Percentiles rank a stretch among this genome's conserved stretches.
These are phyloP conservation scores for Pachliopta kotzebuea DNA, from an alignment of 2,888 invertebrate genomes.

Conservation along the genomic window DNA sequence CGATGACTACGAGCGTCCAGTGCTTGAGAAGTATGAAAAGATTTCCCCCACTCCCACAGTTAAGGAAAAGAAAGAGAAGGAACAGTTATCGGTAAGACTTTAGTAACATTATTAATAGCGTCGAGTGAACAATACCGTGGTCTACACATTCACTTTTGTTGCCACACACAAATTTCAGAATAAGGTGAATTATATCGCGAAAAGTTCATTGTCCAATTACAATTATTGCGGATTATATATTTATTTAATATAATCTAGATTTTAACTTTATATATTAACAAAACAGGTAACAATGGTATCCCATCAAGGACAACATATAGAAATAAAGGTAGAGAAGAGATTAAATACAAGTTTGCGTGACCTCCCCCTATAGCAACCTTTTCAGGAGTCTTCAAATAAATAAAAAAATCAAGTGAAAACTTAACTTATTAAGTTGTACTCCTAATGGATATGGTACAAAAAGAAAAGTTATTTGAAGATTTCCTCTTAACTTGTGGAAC, in stretches of 20 bases:
- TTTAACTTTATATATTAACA: conserved; percentile 9
- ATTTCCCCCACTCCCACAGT: conserved; percentile 70
- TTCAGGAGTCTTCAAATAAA: conserved; percentile 12
- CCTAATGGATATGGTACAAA: no score
- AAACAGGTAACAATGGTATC: conserved; percentile 63
- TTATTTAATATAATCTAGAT: conserved; percentile 6
- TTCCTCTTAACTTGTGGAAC: not conserved
- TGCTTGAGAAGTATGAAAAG: conserved; percentile 86
- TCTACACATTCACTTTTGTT: no score
- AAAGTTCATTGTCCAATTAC: no score
- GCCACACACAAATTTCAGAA: no score
- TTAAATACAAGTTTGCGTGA: conserved; percentile 24
- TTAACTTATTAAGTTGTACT: not conserved
- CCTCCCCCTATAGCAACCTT: not conserved
- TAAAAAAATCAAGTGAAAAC: not conserved
- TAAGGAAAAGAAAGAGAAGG: conserved; percentile 71
- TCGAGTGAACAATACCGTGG: not conserved
- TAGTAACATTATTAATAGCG: not conserved
- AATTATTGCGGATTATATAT: not conserved
- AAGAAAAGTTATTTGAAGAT: not conserved
- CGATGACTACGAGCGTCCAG: conserved; percentile 88
- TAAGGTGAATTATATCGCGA: no score
- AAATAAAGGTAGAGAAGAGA: conserved; percentile 62
- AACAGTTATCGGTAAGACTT: conserved; percentile 53
- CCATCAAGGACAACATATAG: conserved; percentile 58